Evolutionary conservation across 2,888 invertebrate genomes (phyloP), one percentile per base, ranked within the genome.

Genomic region (Notodonta dromedarius): DNA sequence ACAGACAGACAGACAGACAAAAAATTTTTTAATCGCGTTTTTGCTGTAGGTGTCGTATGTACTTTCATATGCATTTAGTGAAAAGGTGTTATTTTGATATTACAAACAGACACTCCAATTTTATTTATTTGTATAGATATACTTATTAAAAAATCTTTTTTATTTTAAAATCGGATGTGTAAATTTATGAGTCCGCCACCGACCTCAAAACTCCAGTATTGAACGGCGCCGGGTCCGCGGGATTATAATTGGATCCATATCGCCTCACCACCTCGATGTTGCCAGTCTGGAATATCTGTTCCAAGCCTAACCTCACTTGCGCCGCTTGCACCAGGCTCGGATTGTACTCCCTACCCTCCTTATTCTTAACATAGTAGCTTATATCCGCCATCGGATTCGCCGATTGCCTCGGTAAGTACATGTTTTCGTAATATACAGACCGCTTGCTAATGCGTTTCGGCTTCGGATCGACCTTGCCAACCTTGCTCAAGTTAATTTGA

Each of bases 231-330:
- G 79, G 80, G 0, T 77, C 65, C 0, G 77, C 63, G 0, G 90
- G 89, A n/a, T 87, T 89, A 58, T 81, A 88, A 42, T 90, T 90
- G 0, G 89, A 61, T 0, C 89, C 91, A 58, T 79, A 91, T 3
- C 84, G 63, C 0, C 82, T 68, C 0, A 89, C 78, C 0, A 85
- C 78, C 13, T 81, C 79, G 4, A 89, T 85, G 65, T 87, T 85
- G 0, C 84, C 85, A 13, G 76, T 85, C 32, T 82, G 82, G 50
- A 82, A 88, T 0, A 80, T 69, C 12, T 74, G 76, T 46, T 86
- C 76, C 44, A 91, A 61, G 0, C 82, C 83, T 0, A 78, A 60
- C 9, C 88, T 68, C 0, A 85, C 77, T 40, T 74, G 75, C 0
- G 70, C 82, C 0, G 86, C 87, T 59, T 88, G 85, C 0, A 67